Evolutionary conservation across 2,888 invertebrate species (phyloP), one percentile per base, ranked within the genome.

Genomic region (Cryptosula pallasiana): DNA sequence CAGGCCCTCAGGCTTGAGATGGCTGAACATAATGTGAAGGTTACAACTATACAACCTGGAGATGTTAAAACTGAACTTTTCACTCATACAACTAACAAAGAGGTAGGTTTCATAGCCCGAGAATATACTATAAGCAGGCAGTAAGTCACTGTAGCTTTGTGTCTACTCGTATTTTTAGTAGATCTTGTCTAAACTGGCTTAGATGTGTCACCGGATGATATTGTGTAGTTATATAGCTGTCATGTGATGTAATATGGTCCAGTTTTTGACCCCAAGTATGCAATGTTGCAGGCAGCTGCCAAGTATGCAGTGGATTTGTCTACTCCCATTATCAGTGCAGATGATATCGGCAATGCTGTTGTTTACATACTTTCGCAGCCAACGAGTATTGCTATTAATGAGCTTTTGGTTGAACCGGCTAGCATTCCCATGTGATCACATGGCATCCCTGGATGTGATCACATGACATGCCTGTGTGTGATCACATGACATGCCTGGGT

Each of bases 41-140:
- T 86, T 34, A 85, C 86, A 1, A 83, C 82, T 76, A 80, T 86
- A 69, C 86, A 86, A 74, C 86, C 86, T 1, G 86, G 85, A 9
- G 83, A 85, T 76, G 85, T 86, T 0, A 76, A 78, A 35, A 85
- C 86, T 16, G 80, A 83, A 71, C 78, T 86, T 3, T 73, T 81
- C 0, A 63, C 72, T 5, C 78, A 79, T 45, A 80, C 81, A 29
- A 83, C 84, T 5, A 85, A 86, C 73, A 73, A 73, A 72, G 83
- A 85, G 80, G 85, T 84, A 74, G n/a, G n/a, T n/a, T n/a, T n/a
- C n/a, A n/a, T n/a, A n/a, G n/a, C n/a, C n/a, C n/a, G n/a, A n/a
- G n/a, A n/a, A n/a, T n/a, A n/a, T n/a, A n/a, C n/a, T n/a, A n/a
- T n/a, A n/a, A n/a, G n/a, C n/a, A n/a, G n/a, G n/a, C n/a, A n/a